Percentiles rank a stretch among this genome's conserved stretches.
Conservation (phyloP, 2,113 vertebrate genomes). For the Climacteris rufus region DNA sequence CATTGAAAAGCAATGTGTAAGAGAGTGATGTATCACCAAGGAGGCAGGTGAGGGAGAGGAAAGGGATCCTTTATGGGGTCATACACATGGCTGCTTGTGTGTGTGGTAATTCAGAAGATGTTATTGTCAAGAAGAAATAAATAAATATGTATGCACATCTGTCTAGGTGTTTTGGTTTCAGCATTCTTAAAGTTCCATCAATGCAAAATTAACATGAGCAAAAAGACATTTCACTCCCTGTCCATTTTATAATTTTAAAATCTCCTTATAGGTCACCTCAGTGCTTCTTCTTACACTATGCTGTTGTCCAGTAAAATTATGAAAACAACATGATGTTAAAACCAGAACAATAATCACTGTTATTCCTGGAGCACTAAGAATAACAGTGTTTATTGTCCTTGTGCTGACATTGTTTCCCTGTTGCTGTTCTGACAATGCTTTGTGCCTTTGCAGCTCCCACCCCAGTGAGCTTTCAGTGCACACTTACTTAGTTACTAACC, state of each 20-base stretch:
- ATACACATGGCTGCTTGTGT: neutral
- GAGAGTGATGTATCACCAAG: neutral
- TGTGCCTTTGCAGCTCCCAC: constrained; percentile 35
- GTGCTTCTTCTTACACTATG: neutral
- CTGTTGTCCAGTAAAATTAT: constrained; percentile 24
- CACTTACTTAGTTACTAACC: constrained; percentile 14
- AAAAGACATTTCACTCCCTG: neutral
- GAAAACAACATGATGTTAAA: constrained; percentile 45
- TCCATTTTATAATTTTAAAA: neutral
- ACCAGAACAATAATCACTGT: constrained; percentile 56
- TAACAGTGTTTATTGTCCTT: constrained; percentile 62
- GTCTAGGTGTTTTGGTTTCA: constrained; percentile 23
- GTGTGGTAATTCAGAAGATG: neutral
- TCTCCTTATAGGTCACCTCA: neutral
- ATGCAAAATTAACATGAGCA: neutral
- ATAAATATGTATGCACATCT: constrained; percentile 19
- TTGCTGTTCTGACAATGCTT: constrained; percentile 47
- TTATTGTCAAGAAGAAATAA: neutral
- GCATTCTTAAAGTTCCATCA: neutral
- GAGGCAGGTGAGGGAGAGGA: neutral
- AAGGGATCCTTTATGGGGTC: neutral
- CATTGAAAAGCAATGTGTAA: neutral
- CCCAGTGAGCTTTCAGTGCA: constrained; percentile 19
- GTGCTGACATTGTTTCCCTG: constrained; percentile 58
- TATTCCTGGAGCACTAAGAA: constrained; percentile 51